Evolutionary conservation across 2,888 invertebrate species (phyloP), one percentile per base, ranked within the genome.

Genomic region (Sialis fuliginosa): DNA sequence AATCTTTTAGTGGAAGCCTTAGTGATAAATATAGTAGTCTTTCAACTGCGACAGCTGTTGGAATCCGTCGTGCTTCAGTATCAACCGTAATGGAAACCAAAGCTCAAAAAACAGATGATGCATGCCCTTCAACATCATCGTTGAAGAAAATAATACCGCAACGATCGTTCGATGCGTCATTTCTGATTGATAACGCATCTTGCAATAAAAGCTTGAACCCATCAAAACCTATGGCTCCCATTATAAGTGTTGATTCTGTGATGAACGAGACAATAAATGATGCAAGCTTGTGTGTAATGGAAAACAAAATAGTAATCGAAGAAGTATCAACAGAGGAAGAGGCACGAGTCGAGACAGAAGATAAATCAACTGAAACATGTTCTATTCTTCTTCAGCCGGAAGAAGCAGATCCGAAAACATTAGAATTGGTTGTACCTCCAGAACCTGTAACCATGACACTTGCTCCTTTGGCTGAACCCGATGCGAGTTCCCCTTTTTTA

Each of bases 241-340:
- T 77, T 49, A 82, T 81, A 57, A 81, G 80, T 67, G 81, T 81
- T 50, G 81, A 79, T 67, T 78, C 81, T 33, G 81, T 77, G 54
- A 74, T 74, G 44, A 80, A 80, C 55, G 79, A 80, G 40, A 33
- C 33, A 37, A 46, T 45, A 9, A 41, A 48, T 34, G 48, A 49
- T 33, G 47, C 35, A 41, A 22, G 39, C 33, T 48, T 42, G 44
- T 40, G 44, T 31, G 45, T 39, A 33, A 13, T 9, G 10, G 51
- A 50, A 46, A 35, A 48, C 41, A 45, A 48, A 8, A 53, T 47
- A 35, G 49, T 49, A 30, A 44, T 49, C 10, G 50, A 52, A 34
- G 33, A 41, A 10, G 12, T 46, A 10, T 42, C 39, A 33, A 44
- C 40, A 5, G 48, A 49, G 9, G 44, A 48, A 22, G 48, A 49